Conservation (phyloP, 2,113 vertebrate species). For the Amia ocellicauda region DNA sequence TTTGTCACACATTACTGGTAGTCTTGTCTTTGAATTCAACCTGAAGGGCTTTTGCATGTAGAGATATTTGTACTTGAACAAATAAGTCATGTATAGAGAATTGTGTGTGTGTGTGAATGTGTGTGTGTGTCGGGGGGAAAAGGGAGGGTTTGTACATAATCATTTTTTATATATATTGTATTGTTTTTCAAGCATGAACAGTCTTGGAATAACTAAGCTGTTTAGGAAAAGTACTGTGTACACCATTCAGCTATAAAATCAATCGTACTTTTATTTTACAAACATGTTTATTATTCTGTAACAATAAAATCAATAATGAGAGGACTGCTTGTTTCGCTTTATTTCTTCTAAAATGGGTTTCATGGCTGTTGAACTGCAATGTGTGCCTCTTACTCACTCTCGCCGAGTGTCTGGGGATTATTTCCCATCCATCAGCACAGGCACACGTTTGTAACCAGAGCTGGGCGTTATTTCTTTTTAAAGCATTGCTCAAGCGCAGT, state of each 20-base stretch:
- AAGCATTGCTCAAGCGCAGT: no score
- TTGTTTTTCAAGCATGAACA: conserved; percentile 10
- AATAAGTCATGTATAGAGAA: not conserved
- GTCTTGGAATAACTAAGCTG: not conserved
- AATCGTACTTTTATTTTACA: not conserved
- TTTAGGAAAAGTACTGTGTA: conserved; percentile 10
- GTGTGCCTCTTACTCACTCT: no score
- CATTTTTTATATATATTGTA: not conserved
- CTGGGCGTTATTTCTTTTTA: no score
- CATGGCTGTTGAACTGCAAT: no score
- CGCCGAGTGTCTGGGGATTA: no score
- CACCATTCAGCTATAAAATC: conserved; percentile 3
- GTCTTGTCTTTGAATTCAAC: not conserved
- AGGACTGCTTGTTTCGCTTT: no score
- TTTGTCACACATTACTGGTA: not conserved
- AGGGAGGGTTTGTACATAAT: not conserved
- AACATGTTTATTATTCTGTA: not conserved
- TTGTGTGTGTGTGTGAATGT: not conserved
- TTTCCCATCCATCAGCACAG: no score
- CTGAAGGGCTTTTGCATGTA: conserved; percentile 7
- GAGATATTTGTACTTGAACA: not conserved
- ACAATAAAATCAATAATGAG: no score
- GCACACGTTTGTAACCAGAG: no score
- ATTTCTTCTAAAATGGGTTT: no score
- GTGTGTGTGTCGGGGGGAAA: not conserved